Base-by-base conservation (phyloP, 1,140 invertebrate species). In the Dendrolimus punctatus region DNA sequence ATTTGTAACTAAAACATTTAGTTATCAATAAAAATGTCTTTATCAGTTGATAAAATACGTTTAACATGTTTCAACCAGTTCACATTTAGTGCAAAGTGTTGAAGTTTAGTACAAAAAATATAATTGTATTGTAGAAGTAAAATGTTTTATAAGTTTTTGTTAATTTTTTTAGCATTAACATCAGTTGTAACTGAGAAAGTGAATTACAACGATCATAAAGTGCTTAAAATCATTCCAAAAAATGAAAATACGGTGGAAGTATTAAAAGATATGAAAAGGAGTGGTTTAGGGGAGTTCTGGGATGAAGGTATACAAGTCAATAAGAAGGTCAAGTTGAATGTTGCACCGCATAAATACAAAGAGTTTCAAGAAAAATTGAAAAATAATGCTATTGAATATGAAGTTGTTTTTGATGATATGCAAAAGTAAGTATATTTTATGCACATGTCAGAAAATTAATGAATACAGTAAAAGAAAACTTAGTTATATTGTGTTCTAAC, bases 131-230 rank as follows among this genome's bases (percentile, higher is more conserved):
- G 40, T 39, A 23, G 53, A 38, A 23, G 40, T 10, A 51, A 48
- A 48, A 5, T 51, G 9, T 38, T 39, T 45, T 51, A 45, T 51
- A 10, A 40, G n/a, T 41, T 45, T 49, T 40, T 60, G n/a, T 9
- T 45, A 42, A 40, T 59, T 50, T 23, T 49, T 55, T 48, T 58
- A 38, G 8, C 51, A 46, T 8, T 68, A 38, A 41, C 51, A 7
- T 9, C 49, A 49, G 53, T 60, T 6, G 49, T 37, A 39, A 64
- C 62, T 36, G 57, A 57, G 40, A 71, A 66, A 45, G 69, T 71
- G 60, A 78, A 44, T 5, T 91, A 80, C 56, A 66, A 88, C 38
- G 85, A 89, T 5, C 89, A 87, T 49, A 87, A 86, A 63, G 81
- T 91, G 2, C 90, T 85, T 46, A 75, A 88, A 62, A 64, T 90